Conservation (phyloP, 1,140 invertebrate genomes). For the Archivesica marissinica region DNA sequence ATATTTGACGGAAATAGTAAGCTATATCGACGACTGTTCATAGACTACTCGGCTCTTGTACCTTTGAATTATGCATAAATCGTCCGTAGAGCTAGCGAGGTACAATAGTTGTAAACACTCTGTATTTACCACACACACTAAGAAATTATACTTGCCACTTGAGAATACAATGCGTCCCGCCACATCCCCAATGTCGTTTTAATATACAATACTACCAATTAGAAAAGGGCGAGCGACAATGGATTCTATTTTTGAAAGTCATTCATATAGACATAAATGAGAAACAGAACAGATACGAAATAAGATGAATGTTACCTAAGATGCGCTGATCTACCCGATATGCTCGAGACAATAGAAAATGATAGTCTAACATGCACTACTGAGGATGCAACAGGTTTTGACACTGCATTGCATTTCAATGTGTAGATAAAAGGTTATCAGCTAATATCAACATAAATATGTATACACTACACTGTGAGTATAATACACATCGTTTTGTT, state of each 20-base stretch:
- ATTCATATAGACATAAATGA: not conserved
- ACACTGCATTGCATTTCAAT: not conserved
- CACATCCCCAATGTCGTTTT: not conserved
- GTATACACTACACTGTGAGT: too few relatives aligned
- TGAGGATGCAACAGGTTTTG: not conserved
- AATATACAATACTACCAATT: not conserved
- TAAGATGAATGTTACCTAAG: not conserved
- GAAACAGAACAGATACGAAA: not conserved
- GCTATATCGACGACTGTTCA: too few relatives aligned
- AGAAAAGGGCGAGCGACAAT: not conserved
- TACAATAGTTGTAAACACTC: too few relatives aligned
- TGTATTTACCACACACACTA: too few relatives aligned
- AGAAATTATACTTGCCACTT: too few relatives aligned
- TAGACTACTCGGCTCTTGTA: too few relatives aligned
- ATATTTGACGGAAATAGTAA: too few relatives aligned
- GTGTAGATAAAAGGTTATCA: not conserved
- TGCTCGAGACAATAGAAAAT: conserved; percentile 3
- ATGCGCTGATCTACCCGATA: not conserved
- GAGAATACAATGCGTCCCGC: not conserved
- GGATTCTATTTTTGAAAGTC: not conserved
- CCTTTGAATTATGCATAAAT: too few relatives aligned
- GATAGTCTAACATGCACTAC: not conserved
- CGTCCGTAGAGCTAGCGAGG: too few relatives aligned
- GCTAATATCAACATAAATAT: too few relatives aligned
- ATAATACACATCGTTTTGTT: too few relatives aligned